phyloP scores from a whole-genome alignment of 1,140 invertebrate species.

The Akabosia matsudoensis region DNA sequence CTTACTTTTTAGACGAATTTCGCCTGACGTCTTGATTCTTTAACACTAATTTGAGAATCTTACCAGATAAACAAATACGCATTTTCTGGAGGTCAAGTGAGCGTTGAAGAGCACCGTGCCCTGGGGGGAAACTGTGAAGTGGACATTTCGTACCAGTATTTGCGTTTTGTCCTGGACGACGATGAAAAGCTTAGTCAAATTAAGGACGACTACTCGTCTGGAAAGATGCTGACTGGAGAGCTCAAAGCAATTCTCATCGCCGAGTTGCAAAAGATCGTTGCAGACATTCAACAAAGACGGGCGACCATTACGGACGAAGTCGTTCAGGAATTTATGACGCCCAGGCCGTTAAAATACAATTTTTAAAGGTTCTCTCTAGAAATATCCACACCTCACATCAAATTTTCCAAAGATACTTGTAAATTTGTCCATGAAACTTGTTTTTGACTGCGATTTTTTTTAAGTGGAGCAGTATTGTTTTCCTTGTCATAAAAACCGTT shows the following conservation, averaged over 20 bases:
- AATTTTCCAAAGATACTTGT: too few relatives aligned
- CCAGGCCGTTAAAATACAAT: constrained; percentile 56
- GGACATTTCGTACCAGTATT: constrained; percentile 93
- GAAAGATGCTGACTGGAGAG: constrained; percentile 64
- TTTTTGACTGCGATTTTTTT: background rate
- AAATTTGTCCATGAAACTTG: background rate
- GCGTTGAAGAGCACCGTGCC: constrained; percentile 86
- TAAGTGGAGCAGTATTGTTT: constrained; percentile 4
- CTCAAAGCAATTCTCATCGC: constrained; percentile 63
- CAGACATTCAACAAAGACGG: constrained; percentile 58
- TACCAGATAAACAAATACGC: constrained; percentile 92
- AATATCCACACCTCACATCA: background rate
- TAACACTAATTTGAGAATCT: background rate
- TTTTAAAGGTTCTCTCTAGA: constrained; percentile 29
- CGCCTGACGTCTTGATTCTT: background rate
- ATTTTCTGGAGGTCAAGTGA: constrained; percentile 92
- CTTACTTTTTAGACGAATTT: background rate
- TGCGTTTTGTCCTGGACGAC: constrained; percentile 93
- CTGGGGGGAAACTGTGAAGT: constrained; percentile 92
- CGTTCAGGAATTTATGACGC: constrained; percentile 60
- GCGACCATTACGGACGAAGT: constrained; percentile 60
- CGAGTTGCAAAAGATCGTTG: constrained; percentile 59
- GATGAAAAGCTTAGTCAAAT: constrained; percentile 83
- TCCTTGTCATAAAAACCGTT: constrained; percentile 19
- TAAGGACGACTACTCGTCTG: constrained; percentile 62